Base-by-base conservation (phyloP, 2,888 invertebrate species). In the Sericinus montela region DNA sequence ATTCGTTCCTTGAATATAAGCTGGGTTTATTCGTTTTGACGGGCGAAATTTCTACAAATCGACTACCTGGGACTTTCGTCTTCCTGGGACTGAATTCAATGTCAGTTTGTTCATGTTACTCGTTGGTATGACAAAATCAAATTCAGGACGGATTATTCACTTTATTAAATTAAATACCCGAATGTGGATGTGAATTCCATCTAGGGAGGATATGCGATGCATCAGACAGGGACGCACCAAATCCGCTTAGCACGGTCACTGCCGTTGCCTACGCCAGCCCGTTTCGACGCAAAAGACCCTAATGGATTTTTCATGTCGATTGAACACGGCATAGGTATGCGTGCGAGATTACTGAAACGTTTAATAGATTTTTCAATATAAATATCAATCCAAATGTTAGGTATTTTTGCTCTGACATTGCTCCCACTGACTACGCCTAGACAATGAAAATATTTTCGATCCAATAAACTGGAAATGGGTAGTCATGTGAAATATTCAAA, bases 201-300 rank as follows among this genome's bases (percentile, higher is more conserved):
- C 11, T 32, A 32, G 32, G 32, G 11, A 32, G 32, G 42, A 25
- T 28, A n/a, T 23, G 14, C 36, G 43, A 32, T 50, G 53, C 53
- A 38, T 52, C 52, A 49, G 50, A 51, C 44, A 66, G 67, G 62
- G 69, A 69, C 71, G 76, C 74, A 74, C 74, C 81, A 81, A 85
- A 88, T 86, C 87, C 83, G 75, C 80, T 88, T 86, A 86, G 69
- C 69, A 85, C 82, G 86, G 85, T 84, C 84, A 86, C 78, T 80
- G 80, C 62, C 74, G 72, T 67, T 75, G 79, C 74, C 74, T 72
- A 68, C 72, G 64, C 59, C 65, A 66, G 69, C 69, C 69, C 65
- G 63, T 63, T 67, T 62, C 72, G 71, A 71, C 72, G 73, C 76
- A 80, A 80, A 79, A 53, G 54, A 56, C 59, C 55, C 51, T 84